A percentile compares a stretch with the other conserved stretches of the same genome.
phyloP scores from a whole-genome alignment of 2,888 invertebrate genomes.

The Agriopis leucophaearia region DNA sequence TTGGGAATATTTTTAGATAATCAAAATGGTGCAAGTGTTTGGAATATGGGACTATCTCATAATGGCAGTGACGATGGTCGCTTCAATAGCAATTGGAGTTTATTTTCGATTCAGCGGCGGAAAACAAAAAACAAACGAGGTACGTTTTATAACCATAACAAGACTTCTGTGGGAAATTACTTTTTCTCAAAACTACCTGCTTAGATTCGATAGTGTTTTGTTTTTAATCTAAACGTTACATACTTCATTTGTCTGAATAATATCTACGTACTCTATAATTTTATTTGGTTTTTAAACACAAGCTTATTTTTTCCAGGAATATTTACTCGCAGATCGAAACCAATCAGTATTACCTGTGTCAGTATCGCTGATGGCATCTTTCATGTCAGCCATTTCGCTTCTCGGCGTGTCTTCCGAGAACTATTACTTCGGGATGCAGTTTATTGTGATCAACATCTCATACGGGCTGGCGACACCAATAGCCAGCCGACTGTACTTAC shows the following conservation, averaged over 20 bases:
- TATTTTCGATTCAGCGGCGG: constrained; percentile 95
- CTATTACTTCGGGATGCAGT: constrained; percentile 93
- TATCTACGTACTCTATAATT: no score
- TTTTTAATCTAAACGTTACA: no score
- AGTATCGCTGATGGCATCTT: constrained; percentile 96
- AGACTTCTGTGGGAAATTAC: background rate
- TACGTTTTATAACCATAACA: constrained; percentile 51
- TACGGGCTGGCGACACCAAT: constrained; percentile 92
- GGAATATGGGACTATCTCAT: constrained; percentile 92
- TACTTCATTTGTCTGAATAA: no score
- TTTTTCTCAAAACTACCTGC: background rate
- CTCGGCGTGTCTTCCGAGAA: constrained; percentile 95
- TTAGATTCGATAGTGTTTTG: background rate
- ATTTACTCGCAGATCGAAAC: constrained; percentile 92
- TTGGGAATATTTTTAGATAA: constrained; percentile 32
- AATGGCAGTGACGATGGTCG: constrained; percentile 88
- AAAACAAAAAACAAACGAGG: constrained; percentile 93
- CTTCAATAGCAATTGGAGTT: constrained; percentile 92
- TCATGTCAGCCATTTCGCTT: constrained; percentile 95
- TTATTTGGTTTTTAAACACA: no score
- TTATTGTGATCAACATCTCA: constrained; percentile 92
- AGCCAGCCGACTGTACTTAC: constrained; percentile 91
- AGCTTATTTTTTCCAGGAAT: constrained; percentile 87
- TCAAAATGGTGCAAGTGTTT: constrained; percentile 76
- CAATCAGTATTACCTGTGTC: constrained; percentile 94